These are phyloP conservation scores for Mustela nigripes DNA, from an alignment of 2,113 vertebrate genomes.

Conservation along the genomic window DNA sequence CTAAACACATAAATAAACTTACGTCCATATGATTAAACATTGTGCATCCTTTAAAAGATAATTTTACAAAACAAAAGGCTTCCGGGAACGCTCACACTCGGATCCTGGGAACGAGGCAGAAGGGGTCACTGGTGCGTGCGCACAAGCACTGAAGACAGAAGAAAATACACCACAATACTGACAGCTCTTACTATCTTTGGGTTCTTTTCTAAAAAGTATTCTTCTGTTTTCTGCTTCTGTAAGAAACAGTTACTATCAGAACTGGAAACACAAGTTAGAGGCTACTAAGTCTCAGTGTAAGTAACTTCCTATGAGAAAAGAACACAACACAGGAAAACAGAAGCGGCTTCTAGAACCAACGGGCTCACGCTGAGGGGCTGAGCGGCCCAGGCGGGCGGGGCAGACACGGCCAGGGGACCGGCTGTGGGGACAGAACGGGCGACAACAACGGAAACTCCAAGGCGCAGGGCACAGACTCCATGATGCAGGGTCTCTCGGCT, in stretches of 20 bases:
- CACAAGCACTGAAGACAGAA: neutral
- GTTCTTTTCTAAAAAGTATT: neutral
- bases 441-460: neutral
- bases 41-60: neutral
- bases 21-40: neutral
- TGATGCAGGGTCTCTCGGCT: neutral
- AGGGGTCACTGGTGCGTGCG: fast-evolving
- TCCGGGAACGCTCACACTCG: neutral
- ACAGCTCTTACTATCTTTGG: neutral
- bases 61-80: neutral
- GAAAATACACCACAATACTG: neutral
- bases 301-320: fast-evolving
- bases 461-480: fast-evolving
- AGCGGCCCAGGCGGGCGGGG: neutral
- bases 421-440: too few species aligned
- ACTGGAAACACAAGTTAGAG: neutral
- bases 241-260: neutral
- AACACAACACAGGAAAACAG: neutral
- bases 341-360: neutral
- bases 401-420: neutral
- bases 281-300: neutral
- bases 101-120: neutral
- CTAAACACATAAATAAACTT: neutral
- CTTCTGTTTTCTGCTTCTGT: neutral
- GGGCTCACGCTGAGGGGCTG: neutral